phyloP scores from a whole-genome alignment of 53 echinoderm and acorn worm genomes.

The Arbacia lixula region DNA sequence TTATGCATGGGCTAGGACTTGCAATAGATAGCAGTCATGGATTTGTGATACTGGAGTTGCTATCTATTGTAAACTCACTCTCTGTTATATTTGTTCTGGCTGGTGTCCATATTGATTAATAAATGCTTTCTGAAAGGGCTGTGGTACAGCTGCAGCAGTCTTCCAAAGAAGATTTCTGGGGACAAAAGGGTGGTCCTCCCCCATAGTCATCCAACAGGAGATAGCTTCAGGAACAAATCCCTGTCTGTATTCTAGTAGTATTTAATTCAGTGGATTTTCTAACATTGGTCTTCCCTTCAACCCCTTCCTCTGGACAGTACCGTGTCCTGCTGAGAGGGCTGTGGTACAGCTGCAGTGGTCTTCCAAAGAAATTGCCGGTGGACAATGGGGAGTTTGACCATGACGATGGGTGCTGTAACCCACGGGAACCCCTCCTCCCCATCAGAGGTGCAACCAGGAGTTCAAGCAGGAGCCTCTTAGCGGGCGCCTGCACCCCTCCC shows the following conservation, averaged over 20 bases:
- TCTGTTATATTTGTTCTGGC: too few species aligned
- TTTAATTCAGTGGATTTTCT: too few species aligned
- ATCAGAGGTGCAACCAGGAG: slow-evolving; percentile 16
- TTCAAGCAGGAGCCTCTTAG: too few species aligned
- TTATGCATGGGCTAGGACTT: too few species aligned
- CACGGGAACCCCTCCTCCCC: slow-evolving; percentile 40
- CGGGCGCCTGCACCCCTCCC: background rate
- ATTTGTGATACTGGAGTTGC: background rate
- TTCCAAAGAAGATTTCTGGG: slow-evolving; percentile 76
- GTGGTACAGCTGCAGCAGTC: slow-evolving; percentile 81
- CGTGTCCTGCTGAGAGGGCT: slow-evolving; percentile 89
- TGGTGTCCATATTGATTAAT: too few species aligned
- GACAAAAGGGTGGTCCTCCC: slow-evolving; percentile 14
- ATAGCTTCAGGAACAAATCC: too few species aligned
- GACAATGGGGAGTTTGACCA: slow-evolving; percentile 23
- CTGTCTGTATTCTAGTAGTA: too few species aligned
- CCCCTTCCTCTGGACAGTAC: too few species aligned
- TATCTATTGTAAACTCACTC: too few species aligned
- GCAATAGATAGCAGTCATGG: too few species aligned
- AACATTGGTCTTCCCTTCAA: too few species aligned
- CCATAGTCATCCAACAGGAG: too few species aligned
- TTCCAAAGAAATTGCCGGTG: slow-evolving; percentile 77
- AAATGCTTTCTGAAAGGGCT: slow-evolving; percentile 84
- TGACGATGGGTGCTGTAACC: slow-evolving; percentile 63
- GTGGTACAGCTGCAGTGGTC: slow-evolving; percentile 81